Evolutionary conservation across 2,888 invertebrate genomes (phyloP).

Genomic region (Caenorhabditis wallacei): DNA sequence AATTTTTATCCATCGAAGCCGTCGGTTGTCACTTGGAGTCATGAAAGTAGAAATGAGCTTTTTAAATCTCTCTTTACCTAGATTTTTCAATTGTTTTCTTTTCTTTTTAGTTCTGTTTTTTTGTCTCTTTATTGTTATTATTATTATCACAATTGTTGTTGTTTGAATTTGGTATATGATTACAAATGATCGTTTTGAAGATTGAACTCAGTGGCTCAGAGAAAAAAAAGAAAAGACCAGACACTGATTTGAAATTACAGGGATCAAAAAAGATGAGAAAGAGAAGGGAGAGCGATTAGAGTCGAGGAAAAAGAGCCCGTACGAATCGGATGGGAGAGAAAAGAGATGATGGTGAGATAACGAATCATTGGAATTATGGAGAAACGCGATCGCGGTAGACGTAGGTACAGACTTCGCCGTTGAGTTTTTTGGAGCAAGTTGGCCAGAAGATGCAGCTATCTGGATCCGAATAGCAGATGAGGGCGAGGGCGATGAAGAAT

Average conservation of each 20-base stretch:
- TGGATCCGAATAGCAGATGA: constrained; percentile 96
- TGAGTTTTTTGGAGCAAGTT: constrained; percentile 76
- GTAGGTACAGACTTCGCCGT: constrained; percentile 78
- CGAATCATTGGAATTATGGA: not conserved
- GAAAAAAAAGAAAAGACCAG: not conserved
- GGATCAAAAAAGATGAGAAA: not conserved
- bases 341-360: not conserved
- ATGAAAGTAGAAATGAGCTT: constrained; percentile 81
- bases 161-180: not conserved
- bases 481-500: constrained; percentile 93
- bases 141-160: constrained; percentile 15
- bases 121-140: constrained; percentile 20
- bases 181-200: not conserved
- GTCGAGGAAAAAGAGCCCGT: constrained; percentile 13
- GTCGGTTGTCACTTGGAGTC: constrained; percentile 78
- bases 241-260: not conserved
- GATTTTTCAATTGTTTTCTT: constrained; percentile 28
- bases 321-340: constrained; percentile 10
- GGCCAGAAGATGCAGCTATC: constrained; percentile 94
- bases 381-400: constrained; percentile 61
- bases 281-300: not conserved
- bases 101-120: constrained; percentile 19
- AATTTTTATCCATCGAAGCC: constrained; percentile 81
- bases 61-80: constrained; percentile 80
- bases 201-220: constrained; percentile 2